Conservation (phyloP, 1,140 invertebrate genomes). For the Pseudomyrmex gracilis region DNA sequence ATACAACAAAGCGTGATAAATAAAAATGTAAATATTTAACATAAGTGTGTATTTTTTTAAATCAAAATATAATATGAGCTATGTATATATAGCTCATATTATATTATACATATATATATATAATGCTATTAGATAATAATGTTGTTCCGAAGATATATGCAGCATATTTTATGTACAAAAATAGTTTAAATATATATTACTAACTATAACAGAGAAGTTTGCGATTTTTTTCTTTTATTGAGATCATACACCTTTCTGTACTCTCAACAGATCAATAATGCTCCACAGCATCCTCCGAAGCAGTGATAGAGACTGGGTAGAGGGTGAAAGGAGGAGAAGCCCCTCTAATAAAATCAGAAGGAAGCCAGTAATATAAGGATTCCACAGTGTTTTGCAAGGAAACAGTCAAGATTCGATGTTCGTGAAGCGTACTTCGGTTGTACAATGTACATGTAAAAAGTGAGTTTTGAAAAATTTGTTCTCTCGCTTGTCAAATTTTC, state of each 20-base stretch:
- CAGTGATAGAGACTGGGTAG: conserved; percentile 58
- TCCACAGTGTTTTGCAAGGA: conserved; percentile 74
- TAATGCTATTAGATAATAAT: too few species aligned
- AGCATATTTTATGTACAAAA: too few species aligned
- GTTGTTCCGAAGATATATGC: too few species aligned
- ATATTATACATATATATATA: too few species aligned
- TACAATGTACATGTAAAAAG: conserved; percentile 68
- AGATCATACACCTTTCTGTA: conserved; percentile 47
- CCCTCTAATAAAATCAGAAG: conserved; percentile 71
- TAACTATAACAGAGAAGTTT: not conserved
- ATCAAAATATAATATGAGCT: too few species aligned
- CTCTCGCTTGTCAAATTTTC: conserved; percentile 13
- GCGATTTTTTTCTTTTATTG: conserved; percentile 32
- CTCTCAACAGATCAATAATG: conserved; percentile 82
- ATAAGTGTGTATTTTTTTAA: too few species aligned
- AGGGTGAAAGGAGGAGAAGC: conserved; percentile 72
- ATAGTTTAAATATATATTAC: too few species aligned
- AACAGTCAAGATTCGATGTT: conserved; percentile 75
- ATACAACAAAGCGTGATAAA: too few species aligned
- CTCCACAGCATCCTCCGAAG: conserved; percentile 81
- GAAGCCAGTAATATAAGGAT: conserved; percentile 80
- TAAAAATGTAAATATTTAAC: too few species aligned
- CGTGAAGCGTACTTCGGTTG: conserved; percentile 74
- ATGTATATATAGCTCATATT: too few species aligned
- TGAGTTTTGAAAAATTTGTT: conserved; percentile 50